Evolutionary conservation across 2,113 vertebrate species (phyloP), one percentile per base, ranked within the genome.

Genomic region (Rhabdomys dilectus): DNA sequence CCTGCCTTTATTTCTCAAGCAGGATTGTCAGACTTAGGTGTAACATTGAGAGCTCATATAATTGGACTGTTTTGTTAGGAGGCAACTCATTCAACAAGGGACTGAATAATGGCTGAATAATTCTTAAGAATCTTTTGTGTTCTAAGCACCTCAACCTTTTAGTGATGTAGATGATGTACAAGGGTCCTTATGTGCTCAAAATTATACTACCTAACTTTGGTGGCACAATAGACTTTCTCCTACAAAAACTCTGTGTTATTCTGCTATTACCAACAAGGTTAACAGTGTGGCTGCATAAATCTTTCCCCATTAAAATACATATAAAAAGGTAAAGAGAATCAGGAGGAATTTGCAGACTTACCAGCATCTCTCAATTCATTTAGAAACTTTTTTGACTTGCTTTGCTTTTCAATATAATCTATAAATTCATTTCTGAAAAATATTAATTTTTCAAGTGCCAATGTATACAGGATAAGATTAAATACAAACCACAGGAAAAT

Each of bases 121-220:
- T n/a, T n/a, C 72, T 92, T 95, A 86, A 85, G 78, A 96, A 89
- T 82, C 80, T 53, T 75, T 51, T 81, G 53, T 39, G 34, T 75
- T 85, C 51, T 51, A 45, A 75, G 75, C 45, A 22, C 45, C 22
- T 81, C 24, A 24, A 56, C 26, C 56, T 62, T 15, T 90, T 8
- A 45, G 42, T 93, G 64, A 97, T 92, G 81, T 93, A 91, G 82
- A 68, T 56, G 29, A 89, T 88, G 42, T 45, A 17, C 21, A 78
- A 4, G 60, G 78, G 78, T 88, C 2, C 36, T 81, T 64, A 26
- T 91, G 70, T 88, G 42, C 17, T 93, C 42, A 93, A 91, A 29
- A 94, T 62, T 26, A 96, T 91, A 58, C 10, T 45, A 89, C 42
- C 81, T 84, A 62, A 88, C 91, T 95, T 93, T 93, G 42, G 78